A percentile compares a stretch with the other conserved stretches of the same genome.
Evolutionary conservation across 2,888 invertebrate species (phyloP).

Genomic region (Linnaemya tessellans): DNA sequence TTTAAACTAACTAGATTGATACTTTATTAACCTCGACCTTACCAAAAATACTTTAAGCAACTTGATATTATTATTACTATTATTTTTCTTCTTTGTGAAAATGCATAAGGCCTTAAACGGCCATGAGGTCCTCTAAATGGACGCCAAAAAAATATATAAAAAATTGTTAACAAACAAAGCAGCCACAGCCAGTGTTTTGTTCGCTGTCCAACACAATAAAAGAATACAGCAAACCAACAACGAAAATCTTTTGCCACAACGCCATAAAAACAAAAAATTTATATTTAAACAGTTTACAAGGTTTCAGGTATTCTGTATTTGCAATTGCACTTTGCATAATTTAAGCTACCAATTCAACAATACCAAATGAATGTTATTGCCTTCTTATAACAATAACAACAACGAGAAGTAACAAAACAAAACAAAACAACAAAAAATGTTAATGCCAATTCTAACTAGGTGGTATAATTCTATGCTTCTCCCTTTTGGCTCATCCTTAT

Average conservation of each 20-base stretch:
- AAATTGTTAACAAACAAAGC: conserved; percentile 21
- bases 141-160: no score
- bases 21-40: conserved; percentile 67
- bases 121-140: conserved; percentile 12
- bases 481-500: neutral
- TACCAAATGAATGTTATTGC: conserved; percentile 66
- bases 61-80: conserved; percentile 20
- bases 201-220: conserved; percentile 10
- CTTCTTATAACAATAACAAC: conserved; percentile 53
- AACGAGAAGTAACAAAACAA: conserved; percentile 2
- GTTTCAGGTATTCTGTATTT: conserved; percentile 38
- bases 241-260: conserved; percentile 28
- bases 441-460: conserved; percentile 61
- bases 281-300: conserved; percentile 9
- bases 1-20: conserved; percentile 66
- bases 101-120: conserved; percentile 62
- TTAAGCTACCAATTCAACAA: conserved; percentile 70
- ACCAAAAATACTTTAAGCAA: conserved; percentile 3
- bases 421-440: conserved; percentile 39
- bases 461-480: conserved; percentile 33
- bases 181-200: neutral
- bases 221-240: neutral
- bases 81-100: conserved; percentile 3
- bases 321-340: conserved; percentile 72
- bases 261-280: conserved; percentile 44